Evolutionary conservation across 2,888 invertebrate species (phyloP).

Genomic region (Rugalucina vietnamica): DNA sequence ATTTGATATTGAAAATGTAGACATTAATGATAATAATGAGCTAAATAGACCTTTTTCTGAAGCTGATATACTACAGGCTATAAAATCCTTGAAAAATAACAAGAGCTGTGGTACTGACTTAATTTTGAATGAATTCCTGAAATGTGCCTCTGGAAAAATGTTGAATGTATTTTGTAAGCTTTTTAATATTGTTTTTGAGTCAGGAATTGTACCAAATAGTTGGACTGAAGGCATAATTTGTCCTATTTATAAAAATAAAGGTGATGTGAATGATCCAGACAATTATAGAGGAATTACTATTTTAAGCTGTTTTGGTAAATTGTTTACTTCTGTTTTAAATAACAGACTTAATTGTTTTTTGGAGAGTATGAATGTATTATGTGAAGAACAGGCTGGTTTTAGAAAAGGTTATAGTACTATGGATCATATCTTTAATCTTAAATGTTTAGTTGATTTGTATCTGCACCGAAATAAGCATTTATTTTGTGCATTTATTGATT

Average conservation of each 20-base stretch:
- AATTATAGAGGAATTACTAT: background rate
- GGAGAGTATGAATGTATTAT: background rate
- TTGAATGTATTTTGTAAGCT: background rate
- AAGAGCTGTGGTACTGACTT: conserved; percentile 5
- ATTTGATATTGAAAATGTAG: background rate
- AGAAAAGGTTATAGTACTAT: background rate
- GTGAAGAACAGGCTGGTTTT: background rate
- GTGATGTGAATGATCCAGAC: background rate
- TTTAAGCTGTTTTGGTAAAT: conserved; percentile 5
- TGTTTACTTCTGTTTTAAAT: background rate
- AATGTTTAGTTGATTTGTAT: background rate
- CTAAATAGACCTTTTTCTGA: background rate
- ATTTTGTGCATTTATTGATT: conserved; percentile 2
- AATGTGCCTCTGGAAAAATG: conserved; percentile 1
- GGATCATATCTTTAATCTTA: background rate
- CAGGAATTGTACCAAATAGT: background rate
- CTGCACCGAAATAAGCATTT: background rate
- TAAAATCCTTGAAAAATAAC: background rate
- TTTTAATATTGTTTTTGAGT: conserved; percentile 7
- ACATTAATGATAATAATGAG: background rate
- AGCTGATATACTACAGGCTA: background rate
- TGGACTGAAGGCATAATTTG: conserved; percentile 6
- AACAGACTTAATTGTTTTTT: background rate
- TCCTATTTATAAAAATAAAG: conserved; percentile 12
- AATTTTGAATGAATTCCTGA: background rate